These are phyloP conservation scores for Etheostoma nigrum DNA, from an alignment of 2,797 vertebrate species.

Conservation along the genomic window DNA sequence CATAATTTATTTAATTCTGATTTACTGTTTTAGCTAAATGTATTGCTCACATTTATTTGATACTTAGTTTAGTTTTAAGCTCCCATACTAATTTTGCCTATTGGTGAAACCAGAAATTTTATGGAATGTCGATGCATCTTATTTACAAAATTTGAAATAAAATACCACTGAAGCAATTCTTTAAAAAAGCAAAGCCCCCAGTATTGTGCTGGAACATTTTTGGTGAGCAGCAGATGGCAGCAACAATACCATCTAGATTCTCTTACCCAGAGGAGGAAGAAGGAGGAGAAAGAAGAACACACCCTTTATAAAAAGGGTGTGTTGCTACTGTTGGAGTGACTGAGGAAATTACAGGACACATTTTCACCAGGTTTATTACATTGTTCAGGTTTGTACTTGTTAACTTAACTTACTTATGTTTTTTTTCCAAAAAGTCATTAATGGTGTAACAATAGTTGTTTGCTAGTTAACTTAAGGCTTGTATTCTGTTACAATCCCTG, in stretches of 20 bases:
- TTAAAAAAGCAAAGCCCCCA: not conserved
- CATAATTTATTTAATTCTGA: not conserved
- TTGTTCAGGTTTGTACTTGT: slow-evolving; percentile 42
- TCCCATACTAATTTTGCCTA: not conserved
- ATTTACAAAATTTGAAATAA: not conserved
- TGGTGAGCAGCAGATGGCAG: slow-evolving; percentile 50
- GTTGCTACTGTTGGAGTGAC: slow-evolving; percentile 16
- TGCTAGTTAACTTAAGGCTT: not conserved
- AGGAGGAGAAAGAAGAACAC: slow-evolving; percentile 23
- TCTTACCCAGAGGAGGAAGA: slow-evolving; percentile 36
- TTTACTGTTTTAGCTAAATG: not conserved
- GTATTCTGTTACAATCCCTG: not conserved
- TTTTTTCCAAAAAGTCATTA: not conserved
- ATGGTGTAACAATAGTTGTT: not conserved
- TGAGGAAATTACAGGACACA: not conserved
- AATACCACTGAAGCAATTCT: not conserved
- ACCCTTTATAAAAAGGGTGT: slow-evolving; percentile 42
- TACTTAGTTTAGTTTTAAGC: not conserved
- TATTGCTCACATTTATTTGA: not conserved
- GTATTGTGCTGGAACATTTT: not conserved
- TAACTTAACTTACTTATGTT: not conserved
- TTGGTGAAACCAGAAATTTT: not conserved
- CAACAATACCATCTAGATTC: not conserved
- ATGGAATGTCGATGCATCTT: not conserved
- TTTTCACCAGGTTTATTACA: not conserved